Conservation (phyloP, 2,113 vertebrate genomes). For the Salvelinus namaycush region DNA sequence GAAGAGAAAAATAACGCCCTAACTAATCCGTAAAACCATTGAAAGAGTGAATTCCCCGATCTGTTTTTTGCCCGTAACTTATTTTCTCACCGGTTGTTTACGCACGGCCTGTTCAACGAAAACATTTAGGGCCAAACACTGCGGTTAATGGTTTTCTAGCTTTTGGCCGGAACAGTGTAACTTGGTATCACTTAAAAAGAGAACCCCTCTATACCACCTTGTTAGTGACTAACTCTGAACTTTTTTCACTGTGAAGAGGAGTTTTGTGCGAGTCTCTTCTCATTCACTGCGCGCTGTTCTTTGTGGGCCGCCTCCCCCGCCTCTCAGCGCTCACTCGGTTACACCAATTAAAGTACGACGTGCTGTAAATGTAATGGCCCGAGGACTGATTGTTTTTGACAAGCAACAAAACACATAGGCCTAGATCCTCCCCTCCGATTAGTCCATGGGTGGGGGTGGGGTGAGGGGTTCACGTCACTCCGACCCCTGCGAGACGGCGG, state of each 20-base stretch:
- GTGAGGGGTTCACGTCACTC: slow-evolving; percentile 84
- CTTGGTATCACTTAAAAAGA: slow-evolving; percentile 73
- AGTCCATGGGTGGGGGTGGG: slow-evolving; percentile 84
- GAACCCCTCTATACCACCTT: slow-evolving; percentile 79
- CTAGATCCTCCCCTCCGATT: slow-evolving; percentile 97
- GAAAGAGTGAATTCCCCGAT: no score
- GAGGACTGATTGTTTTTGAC: slow-evolving; percentile 98
- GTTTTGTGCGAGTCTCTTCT: slow-evolving; percentile 88
- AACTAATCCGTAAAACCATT: no score
- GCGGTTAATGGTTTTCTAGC: slow-evolving; percentile 8
- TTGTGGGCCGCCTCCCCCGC: slow-evolving; percentile 85
- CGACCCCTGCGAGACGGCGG: slow-evolving; percentile 89
- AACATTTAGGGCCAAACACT: slow-evolving; percentile 22
- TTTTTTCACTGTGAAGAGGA: slow-evolving; percentile 76
- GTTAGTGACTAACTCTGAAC: slow-evolving; percentile 89
- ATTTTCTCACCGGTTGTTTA: slow-evolving; percentile 5
- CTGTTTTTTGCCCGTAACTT: not conserved
- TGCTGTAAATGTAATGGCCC: slow-evolving; percentile 99
- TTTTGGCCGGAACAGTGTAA: slow-evolving; percentile 55
- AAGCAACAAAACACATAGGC: slow-evolving; percentile 95
- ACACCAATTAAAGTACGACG: slow-evolving; percentile 97
- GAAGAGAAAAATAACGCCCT: no score
- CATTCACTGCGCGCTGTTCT: slow-evolving; percentile 80
- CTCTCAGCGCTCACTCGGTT: slow-evolving; percentile 89
- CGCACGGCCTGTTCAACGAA: slow-evolving; percentile 20